A percentile compares a stretch with the other conserved stretches of the same genome.
These are phyloP conservation scores for Nothoprocta pentlandii DNA, from an alignment of 2,113 vertebrate species.

Conservation along the genomic window DNA sequence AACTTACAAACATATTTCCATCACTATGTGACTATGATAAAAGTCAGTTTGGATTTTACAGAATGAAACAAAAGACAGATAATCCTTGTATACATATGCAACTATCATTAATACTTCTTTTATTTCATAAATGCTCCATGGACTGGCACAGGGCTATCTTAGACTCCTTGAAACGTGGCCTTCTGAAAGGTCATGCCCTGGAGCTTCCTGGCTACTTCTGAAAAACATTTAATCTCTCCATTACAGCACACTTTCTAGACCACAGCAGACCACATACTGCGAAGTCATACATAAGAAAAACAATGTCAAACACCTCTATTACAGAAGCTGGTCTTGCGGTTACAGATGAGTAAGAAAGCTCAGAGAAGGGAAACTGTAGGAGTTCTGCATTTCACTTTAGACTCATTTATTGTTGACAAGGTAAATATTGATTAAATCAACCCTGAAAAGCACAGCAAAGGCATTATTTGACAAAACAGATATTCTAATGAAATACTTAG, in stretches of 20 bases:
- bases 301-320: background rate
- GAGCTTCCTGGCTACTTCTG: background rate
- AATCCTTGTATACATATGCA: background rate
- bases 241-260: background rate
- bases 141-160: background rate
- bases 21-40: background rate
- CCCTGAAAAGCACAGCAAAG: background rate
- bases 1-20: background rate
- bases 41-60: background rate
- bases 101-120: background rate
- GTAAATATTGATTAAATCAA: background rate
- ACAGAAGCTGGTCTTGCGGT: background rate
- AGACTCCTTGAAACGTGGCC: background rate
- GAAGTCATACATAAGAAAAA: background rate
- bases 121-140: background rate
- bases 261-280: background rate
- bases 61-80: background rate
- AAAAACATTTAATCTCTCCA: background rate
- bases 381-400: background rate
- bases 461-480: background rate
- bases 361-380: background rate
- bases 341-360: background rate
- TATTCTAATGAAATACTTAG: background rate
- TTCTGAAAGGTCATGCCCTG: fast-evolving
- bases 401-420: background rate